phyloP scores from a whole-genome alignment of 2,113 vertebrate species.

The Sapajus apella region DNA sequence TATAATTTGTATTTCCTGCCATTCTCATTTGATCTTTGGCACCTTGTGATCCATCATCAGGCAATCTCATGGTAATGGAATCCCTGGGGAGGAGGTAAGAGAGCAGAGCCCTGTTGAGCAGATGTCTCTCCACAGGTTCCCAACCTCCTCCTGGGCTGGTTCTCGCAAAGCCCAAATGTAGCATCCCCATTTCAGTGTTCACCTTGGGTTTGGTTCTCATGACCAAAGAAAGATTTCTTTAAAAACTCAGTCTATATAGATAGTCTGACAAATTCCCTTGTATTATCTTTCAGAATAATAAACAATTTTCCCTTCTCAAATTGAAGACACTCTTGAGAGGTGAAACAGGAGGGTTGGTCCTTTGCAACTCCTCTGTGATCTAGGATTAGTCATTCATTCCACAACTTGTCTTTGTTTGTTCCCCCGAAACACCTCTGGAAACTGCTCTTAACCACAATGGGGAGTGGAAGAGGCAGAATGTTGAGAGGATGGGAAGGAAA shows the following conservation, averaged over 20 bases:
- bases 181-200: background rate
- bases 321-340: background rate
- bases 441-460: background rate
- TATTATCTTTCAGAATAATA: background rate
- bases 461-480: background rate
- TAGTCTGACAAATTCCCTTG: conserved; percentile 60
- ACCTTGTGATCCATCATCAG: background rate
- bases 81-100: background rate
- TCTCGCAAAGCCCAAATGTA: background rate
- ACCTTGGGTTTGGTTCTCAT: conserved; percentile 68
- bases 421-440: background rate
- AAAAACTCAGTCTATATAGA: conserved; percentile 60
- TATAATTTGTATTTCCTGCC: background rate
- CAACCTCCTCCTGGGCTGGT: background rate
- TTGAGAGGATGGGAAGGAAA: background rate
- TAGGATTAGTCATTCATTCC: background rate
- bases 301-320: background rate
- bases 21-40: background rate
- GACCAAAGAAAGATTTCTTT: conserved; percentile 40
- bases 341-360: background rate
- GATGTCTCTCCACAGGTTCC: background rate
- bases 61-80: background rate
- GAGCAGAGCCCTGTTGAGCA: background rate
- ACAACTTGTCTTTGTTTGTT: background rate
- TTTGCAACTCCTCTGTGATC: background rate